phyloP scores from a whole-genome alignment of 2,113 vertebrate species.

The Colinus virginianus region DNA sequence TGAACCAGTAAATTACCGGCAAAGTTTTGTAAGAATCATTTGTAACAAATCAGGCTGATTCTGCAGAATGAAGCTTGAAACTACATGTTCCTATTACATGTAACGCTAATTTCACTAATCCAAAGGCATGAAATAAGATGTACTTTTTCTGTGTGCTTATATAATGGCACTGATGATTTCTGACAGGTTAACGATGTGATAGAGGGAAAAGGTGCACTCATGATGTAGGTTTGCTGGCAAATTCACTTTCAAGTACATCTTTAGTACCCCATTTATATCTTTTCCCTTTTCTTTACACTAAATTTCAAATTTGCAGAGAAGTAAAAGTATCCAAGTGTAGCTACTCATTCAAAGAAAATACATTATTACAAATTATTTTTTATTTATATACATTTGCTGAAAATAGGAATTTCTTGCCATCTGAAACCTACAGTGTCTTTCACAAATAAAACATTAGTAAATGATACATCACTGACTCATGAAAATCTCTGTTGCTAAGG shows the following conservation, averaged over 20 bases:
- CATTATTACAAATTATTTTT: background rate
- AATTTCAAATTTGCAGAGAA: background rate
- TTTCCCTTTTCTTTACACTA: background rate
- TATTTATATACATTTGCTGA: background rate
- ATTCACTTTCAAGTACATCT: background rate
- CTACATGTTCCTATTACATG: background rate
- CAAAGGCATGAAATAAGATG: slow-evolving; percentile 8
- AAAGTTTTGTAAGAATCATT: background rate
- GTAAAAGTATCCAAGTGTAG: background rate
- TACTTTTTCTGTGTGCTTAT: too few species aligned
- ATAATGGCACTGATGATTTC: background rate
- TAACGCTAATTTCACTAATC: background rate
- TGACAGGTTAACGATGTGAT: background rate
- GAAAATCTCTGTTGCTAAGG: background rate
- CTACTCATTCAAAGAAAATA: background rate
- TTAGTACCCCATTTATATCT: background rate
- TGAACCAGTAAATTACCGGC: background rate
- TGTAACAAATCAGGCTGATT: background rate
- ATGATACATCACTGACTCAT: background rate
- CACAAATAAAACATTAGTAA: background rate
- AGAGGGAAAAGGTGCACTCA: background rate
- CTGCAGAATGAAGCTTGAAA: background rate
- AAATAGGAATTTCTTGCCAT: background rate
- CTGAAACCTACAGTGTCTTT: background rate
- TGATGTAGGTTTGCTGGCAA: background rate